A percentile compares a stretch with the other conserved stretches of the same genome.
Conservation (phyloP, 2,888 invertebrate species). For the Noctua janthe region DNA sequence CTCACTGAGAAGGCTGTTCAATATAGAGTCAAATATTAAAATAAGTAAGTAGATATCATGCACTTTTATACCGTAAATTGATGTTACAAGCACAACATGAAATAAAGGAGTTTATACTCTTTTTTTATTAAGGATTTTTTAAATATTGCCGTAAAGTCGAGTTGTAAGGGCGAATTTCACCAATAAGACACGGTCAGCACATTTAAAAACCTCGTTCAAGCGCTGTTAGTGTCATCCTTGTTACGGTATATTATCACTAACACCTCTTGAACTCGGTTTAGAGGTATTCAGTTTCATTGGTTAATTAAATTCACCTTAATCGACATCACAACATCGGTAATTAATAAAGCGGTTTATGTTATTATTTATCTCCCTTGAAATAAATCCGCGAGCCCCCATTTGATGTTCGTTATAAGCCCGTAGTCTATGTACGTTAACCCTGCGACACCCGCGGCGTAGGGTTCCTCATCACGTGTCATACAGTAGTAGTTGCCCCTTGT, state of each 20-base stretch:
- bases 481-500: conserved; percentile 77
- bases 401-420: neutral
- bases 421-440: neutral
- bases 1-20: neutral
- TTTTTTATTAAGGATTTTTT: neutral
- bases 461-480: conserved; percentile 74
- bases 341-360: neutral
- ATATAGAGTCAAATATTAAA: neutral
- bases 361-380: neutral
- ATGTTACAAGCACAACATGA: neutral
- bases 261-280: neutral
- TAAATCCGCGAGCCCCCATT: accelerated
- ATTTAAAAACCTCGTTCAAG: neutral
- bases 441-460: conserved; percentile 72
- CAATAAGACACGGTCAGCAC: neutral
- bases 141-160: neutral
- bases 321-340: neutral
- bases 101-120: neutral
- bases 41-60: neutral
- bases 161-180: neutral
- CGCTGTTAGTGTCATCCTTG: neutral
- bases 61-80: neutral
- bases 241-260: neutral
- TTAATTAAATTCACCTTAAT: neutral
- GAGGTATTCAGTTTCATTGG: neutral